phyloP scores from a whole-genome alignment of 1,140 invertebrate genomes.

The Philotrypesis tridentata region DNA sequence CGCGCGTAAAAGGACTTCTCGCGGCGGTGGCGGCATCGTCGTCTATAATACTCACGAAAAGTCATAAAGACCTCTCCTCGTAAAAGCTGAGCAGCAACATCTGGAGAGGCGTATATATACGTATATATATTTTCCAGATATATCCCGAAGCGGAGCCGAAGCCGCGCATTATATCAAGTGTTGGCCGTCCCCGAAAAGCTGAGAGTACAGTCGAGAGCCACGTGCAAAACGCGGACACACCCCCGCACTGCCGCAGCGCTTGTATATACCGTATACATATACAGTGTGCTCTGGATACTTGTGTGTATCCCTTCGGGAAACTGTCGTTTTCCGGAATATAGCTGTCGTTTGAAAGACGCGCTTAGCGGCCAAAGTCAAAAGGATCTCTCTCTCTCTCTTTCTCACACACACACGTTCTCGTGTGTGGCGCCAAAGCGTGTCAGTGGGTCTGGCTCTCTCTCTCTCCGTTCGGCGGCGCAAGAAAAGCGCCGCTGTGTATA shows the following conservation, averaged over 20 bases:
- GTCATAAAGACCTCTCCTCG: not conserved
- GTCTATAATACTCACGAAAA: not conserved
- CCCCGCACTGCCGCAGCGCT: too few species aligned
- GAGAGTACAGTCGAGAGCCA: not conserved
- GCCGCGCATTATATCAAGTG: not conserved
- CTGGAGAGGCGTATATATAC: too few species aligned
- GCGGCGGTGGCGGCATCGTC: too few species aligned
- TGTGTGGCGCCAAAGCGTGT: not conserved
- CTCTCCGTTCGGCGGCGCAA: not conserved
- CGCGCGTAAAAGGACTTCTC: too few species aligned
- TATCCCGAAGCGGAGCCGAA: not conserved
- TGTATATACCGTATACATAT: too few species aligned
- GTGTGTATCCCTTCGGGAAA: not conserved
- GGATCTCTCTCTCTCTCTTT: not conserved
- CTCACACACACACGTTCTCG: not conserved
- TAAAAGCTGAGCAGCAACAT: not conserved
- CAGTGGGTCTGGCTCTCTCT: not conserved
- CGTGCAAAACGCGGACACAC: not conserved
- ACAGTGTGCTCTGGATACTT: too few species aligned
- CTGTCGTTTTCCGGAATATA: not conserved
- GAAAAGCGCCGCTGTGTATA: not conserved
- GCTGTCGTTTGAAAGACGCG: not conserved
- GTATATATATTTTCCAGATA: not conserved
- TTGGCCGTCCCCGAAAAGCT: not conserved
- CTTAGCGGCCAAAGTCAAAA: slow-evolving; percentile 16